Evolutionary conservation across 2,797 vertebrate genomes (phyloP).

Genomic region (Poecilia velifera): DNA sequence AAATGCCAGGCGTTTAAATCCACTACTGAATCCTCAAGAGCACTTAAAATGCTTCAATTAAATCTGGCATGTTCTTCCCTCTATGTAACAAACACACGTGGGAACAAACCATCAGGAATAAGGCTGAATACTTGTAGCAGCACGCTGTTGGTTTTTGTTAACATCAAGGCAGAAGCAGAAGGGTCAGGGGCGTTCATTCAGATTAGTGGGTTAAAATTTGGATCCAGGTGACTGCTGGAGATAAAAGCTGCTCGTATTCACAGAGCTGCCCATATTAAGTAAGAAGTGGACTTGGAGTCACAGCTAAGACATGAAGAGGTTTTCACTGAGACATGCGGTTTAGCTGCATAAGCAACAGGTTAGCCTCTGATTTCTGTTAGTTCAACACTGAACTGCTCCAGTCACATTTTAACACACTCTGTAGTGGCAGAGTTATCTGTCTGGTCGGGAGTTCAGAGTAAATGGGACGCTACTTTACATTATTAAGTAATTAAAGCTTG

Average conservation of each 20-base stretch:
- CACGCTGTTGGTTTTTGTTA: background rate
- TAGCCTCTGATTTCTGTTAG: background rate
- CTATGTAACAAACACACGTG: background rate
- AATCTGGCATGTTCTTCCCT: background rate
- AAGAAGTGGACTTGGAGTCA: background rate
- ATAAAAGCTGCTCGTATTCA: constrained; percentile 1
- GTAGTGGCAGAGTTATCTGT: background rate
- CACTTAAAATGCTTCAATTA: background rate
- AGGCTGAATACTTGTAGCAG: background rate
- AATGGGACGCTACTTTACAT: background rate
- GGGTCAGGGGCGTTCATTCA: background rate
- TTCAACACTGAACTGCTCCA: background rate
- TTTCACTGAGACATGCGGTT: background rate
- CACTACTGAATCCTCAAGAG: background rate
- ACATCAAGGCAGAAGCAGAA: background rate
- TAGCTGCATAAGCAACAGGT: background rate
- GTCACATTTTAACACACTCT: background rate
- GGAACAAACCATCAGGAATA: background rate
- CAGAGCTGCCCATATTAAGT: constrained; percentile 1
- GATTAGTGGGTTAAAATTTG: background rate
- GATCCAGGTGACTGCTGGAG: background rate
- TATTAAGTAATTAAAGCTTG: background rate
- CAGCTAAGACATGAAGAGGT: background rate
- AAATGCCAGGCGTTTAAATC: background rate
- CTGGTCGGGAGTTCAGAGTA: background rate